phyloP scores from a whole-genome alignment of 2,888 invertebrate species.

The Lydus trimaculatus region DNA sequence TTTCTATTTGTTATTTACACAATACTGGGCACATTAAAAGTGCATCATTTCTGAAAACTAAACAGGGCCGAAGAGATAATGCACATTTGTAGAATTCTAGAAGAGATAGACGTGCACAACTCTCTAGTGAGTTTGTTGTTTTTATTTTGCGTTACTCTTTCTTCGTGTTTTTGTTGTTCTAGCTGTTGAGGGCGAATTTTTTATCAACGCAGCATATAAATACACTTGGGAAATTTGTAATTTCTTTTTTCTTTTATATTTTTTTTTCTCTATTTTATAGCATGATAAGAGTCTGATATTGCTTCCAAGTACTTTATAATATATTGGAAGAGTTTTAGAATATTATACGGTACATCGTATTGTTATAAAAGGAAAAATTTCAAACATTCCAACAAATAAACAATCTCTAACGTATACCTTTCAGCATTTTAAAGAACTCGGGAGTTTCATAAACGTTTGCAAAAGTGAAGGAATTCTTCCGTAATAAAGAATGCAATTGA shows the following conservation, averaged over 20 bases:
- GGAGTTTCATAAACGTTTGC: neutral
- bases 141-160: neutral
- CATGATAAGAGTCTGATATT: slow-evolving; percentile 46
- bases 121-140: neutral
- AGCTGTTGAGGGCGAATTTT: slow-evolving; percentile 30
- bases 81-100: slow-evolving; percentile 17
- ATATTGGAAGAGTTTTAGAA: slow-evolving; percentile 33
- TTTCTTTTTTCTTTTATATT: slow-evolving; percentile 43
- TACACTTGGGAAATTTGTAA: slow-evolving; percentile 54
- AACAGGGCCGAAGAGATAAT: slow-evolving; percentile 57
- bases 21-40: slow-evolving; percentile 50
- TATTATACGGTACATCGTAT: neutral
- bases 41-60: slow-evolving; percentile 57
- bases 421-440: neutral
- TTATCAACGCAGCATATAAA: slow-evolving; percentile 43
- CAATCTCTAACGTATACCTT: too few species aligned
- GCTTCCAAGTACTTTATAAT: slow-evolving; percentile 37
- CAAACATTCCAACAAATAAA: neutral
- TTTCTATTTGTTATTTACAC: slow-evolving; percentile 6
- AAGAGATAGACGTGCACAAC: neutral
- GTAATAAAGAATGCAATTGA: neutral
- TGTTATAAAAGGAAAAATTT: neutral
- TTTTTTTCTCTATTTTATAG: slow-evolving; percentile 46
- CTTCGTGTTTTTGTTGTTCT: neutral
- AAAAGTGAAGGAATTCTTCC: neutral